A percentile compares a stretch with the other conserved stretches of the same genome.
These are phyloP conservation scores for Galbula dea DNA, from an alignment of 2,113 vertebrate species.

Conservation along the genomic window DNA sequence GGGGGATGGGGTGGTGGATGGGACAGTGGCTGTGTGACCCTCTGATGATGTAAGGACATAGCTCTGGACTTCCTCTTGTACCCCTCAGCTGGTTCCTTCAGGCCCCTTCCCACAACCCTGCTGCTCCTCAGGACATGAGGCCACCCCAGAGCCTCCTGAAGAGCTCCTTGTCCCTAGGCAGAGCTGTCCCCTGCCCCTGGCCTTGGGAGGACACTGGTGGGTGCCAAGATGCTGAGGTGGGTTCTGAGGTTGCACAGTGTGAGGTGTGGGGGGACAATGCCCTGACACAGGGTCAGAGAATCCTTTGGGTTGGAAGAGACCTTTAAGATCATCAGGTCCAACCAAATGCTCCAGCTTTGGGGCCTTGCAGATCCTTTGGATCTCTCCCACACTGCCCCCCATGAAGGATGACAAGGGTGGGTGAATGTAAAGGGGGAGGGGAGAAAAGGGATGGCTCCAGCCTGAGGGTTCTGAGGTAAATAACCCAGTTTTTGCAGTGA, in stretches of 20 bases:
- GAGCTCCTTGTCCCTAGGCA: neutral
- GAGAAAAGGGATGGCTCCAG: too few relatives aligned
- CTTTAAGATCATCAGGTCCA: too few relatives aligned
- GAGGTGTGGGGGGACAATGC: neutral
- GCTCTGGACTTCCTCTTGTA: neutral
- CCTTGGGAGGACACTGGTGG: neutral
- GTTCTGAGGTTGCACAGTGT: neutral
- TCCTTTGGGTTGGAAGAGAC: too few relatives aligned
- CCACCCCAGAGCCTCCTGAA: neutral
- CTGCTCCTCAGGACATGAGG: neutral
- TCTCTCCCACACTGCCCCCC: neutral
- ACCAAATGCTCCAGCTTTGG: neutral
- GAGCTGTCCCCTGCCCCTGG: neutral
- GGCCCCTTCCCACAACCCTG: rapidly evolving
- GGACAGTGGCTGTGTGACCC: too few relatives aligned
- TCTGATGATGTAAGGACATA: too few relatives aligned
- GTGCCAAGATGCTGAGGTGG: neutral
- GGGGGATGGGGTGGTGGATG: too few relatives aligned
- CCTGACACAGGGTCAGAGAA: too few relatives aligned
- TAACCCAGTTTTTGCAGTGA: neutral
- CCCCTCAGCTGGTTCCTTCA: neutral
- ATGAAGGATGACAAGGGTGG: neutral
- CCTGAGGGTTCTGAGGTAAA: neutral
- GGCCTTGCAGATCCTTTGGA: neutral
- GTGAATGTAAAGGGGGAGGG: too few relatives aligned